Base-by-base conservation (phyloP, 2,113 vertebrate genomes). In the Eupsittula cactorum region DNA sequence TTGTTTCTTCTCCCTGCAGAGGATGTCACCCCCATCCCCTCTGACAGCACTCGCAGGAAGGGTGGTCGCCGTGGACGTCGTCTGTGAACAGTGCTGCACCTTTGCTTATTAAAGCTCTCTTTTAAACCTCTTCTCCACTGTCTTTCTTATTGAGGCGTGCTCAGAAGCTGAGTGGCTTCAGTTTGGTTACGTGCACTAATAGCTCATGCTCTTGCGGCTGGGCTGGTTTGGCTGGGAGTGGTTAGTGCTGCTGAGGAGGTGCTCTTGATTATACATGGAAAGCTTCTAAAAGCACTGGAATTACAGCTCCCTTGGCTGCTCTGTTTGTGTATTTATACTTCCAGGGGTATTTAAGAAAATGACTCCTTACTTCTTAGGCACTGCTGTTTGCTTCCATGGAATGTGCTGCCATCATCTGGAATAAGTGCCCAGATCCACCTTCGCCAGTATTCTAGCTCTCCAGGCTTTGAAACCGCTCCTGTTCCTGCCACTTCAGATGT, bases 11-110 rank as follows among this genome's bases (percentile, higher is more conserved):
- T 95, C 79, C 88, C 65, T 2, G 4, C 98, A 99, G 99, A 99
- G 99, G 99, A 99, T 79, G 99, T 99, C 87, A 99, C 99, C 65
- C 99, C 99, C 59, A 99, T 99, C 96, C 99, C 99, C 8, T 99
- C 99, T 1, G 99, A 99, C 98, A 99, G 99, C 39, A 99, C 99
- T 95, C 98, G 99, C 98, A 99, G 99, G 96, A 99, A 99, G 98
- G 99, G 99, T 2, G 99, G 99, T 86, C 99, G 99, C 49, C 99
- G 99, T 59, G 99, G 99, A 94, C 99, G 99, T 90, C 99, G 99
- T 97, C 98, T 99, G 98, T 99, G 98, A 98, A 97, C 90, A 91
- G 47, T 16, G 92, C 71, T 95, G 84, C 88, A 81, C 92, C 97
- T 97, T 92, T 89, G 92, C 53, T 97, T 96, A 99, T 99, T 99